Conservation (phyloP, 2,113 vertebrate species). For the Istiophorus platypterus region DNA sequence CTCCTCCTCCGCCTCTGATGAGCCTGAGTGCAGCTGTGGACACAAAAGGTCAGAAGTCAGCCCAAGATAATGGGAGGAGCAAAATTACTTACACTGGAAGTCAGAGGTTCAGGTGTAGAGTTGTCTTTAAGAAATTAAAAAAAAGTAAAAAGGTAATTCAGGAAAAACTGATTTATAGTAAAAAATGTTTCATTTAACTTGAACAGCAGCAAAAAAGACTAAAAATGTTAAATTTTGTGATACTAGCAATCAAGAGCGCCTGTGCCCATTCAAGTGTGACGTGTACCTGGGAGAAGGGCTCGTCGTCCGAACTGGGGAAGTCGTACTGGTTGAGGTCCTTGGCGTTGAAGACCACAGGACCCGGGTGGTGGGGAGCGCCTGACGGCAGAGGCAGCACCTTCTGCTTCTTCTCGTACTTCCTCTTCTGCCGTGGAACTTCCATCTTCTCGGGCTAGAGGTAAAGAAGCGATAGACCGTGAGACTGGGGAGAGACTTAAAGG, state of each 20-base stretch:
- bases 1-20: conserved; percentile 97
- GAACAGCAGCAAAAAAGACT: no score
- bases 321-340: conserved; percentile 99
- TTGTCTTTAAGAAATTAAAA: not conserved
- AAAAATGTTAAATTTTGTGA: no score
- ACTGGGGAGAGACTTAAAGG: not conserved
- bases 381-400: conserved; percentile 89
- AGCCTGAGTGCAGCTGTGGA: conserved; percentile 89
- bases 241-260: not conserved
- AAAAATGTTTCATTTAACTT: no score
- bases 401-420: conserved; percentile 98
- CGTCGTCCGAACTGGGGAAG: conserved; percentile 99
- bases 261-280: not conserved
- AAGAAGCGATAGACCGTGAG: no score
- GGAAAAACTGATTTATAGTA: no score
- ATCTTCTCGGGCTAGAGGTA: conserved; percentile 91
- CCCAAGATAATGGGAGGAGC: not conserved
- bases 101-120: not conserved
- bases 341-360: conserved; percentile 93
- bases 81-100: not conserved
- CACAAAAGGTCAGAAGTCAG: conserved; percentile 47
- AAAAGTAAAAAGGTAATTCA: no score
- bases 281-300: conserved; percentile 93
- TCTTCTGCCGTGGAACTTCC: conserved; percentile 93
- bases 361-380: conserved; percentile 87